Evolutionary conservation across 2,113 vertebrate genomes (phyloP), one percentile per base, ranked within the genome.

Genomic region (Aldabrachelys gigantea): DNA sequence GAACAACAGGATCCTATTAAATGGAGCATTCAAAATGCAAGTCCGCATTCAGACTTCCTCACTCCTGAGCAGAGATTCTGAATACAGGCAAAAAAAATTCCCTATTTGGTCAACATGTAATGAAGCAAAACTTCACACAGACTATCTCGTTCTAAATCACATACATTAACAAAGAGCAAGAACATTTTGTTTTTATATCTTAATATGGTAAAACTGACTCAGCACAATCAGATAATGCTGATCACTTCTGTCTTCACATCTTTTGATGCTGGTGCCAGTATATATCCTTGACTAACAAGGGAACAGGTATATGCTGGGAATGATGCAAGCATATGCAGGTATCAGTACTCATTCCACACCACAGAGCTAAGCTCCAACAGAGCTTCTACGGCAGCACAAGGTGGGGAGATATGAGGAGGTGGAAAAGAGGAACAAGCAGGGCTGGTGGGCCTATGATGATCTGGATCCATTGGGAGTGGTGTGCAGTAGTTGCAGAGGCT

Each of bases 181-280:
- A 96, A 96, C 84, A 82, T 91, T 94, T 96, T 97, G 90, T 96
- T 97, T 97, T 90, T 85, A 79, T 76, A 90, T 62, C 62, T 81
- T 89, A 88, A 91, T 75, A 97, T 89, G 53, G 49, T 93, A 91
- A 88, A 97, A 96, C 85, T 97, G 96, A 96, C 86, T 95, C 94
- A 94, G 93, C 5, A 10, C 29, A 72, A 93, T 91, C 93, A 97
- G 90, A 93, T 95, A 96, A 82, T 21, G 72, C 75, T 85, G 85
- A 92, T 97, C 88, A 35, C 47, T 93, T 94, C 89, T 93, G 88
- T 85, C 78, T 95, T 91, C 84, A 19, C 89, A 57, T 92, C 89
- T 95, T 96, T 84, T 97, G 94, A 97, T 97, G 95, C 89, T 91
- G 91, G 93, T 97, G 96, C 85, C 81, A 96, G 93, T 93, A 72